phyloP scores from a whole-genome alignment of 2,888 invertebrate species.

The Pseudeuparius sepicola region DNA sequence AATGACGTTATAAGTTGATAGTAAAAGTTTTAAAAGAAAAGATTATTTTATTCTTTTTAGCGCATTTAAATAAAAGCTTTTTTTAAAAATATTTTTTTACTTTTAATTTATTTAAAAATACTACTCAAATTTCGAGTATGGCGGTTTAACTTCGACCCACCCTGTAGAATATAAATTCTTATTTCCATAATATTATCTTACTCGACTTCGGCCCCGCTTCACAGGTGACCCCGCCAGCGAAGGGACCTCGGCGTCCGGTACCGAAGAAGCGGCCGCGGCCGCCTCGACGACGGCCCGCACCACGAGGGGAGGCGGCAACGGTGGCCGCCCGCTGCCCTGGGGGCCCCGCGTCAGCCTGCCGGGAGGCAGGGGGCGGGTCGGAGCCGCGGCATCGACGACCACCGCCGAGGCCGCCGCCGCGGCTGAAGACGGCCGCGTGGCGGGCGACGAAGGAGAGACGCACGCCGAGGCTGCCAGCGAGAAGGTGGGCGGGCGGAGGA shows the following conservation, averaged over 20 bases:
- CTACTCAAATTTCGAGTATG: too few relatives aligned
- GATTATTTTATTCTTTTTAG: too few relatives aligned
- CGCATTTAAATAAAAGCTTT: too few relatives aligned
- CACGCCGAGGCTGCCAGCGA: conserved; percentile 30
- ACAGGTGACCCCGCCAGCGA: neutral
- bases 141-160: too few relatives aligned
- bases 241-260: neutral
- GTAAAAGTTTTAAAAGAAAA: too few relatives aligned
- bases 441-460: conserved; percentile 35
- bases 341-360: conserved; percentile 53
- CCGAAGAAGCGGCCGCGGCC: conserved; percentile 13
- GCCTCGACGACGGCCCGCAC: conserved; percentile 20
- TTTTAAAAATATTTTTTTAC: too few relatives aligned
- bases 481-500: too few relatives aligned
- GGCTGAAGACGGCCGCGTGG: conserved; percentile 33
- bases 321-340: conserved; percentile 35
- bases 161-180: too few relatives aligned
- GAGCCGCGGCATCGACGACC: conserved; percentile 39
- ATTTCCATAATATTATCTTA: too few relatives aligned
- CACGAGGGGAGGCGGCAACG: conserved; percentile 17
- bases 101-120: too few relatives aligned
- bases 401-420: conserved; percentile 39
- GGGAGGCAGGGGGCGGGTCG: conserved; percentile 42
- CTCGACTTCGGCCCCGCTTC: too few relatives aligned
- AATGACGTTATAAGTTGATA: too few relatives aligned